phyloP scores from a whole-genome alignment of 2,888 invertebrate genomes.

The Homarus gammarus region DNA sequence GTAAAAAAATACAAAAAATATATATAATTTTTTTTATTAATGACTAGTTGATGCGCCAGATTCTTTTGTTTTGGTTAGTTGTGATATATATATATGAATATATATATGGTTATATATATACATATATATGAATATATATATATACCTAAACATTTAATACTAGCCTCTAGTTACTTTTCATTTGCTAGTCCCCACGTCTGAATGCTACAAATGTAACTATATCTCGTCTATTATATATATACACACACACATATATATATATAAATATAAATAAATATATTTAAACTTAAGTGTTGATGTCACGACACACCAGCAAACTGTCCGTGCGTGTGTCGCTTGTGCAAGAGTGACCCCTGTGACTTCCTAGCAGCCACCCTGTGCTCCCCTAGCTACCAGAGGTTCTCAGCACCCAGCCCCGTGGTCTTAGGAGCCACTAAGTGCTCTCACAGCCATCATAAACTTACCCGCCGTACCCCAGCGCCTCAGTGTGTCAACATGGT shows the following conservation, averaged over 20 bases:
- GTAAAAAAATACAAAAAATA: not conserved
- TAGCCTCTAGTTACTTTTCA: not conserved
- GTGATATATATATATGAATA: no score
- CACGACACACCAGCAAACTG: not conserved
- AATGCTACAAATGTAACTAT: not conserved
- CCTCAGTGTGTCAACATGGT: not conserved
- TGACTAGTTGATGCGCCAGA: not conserved
- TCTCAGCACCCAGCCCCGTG: not conserved
- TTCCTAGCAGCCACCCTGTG: not conserved
- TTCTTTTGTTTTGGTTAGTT: not conserved
- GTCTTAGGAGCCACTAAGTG: not conserved
- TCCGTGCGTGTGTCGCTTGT: not conserved
- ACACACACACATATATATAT: no score
- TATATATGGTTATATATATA: no score
- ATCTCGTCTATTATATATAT: not conserved
- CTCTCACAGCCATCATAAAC: not conserved
- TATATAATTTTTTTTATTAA: not conserved
- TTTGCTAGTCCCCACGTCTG: not conserved
- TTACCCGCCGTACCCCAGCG: not conserved
- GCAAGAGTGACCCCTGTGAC: not conserved
- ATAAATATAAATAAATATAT: no score
- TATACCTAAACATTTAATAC: not conserved
- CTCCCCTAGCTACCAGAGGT: not conserved
- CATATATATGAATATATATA: no score
- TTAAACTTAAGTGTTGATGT: no score